A percentile compares a stretch with the other conserved stretches of the same genome.
Evolutionary conservation across 2,797 vertebrate genomes (phyloP).

Genomic region (Periparus ater): DNA sequence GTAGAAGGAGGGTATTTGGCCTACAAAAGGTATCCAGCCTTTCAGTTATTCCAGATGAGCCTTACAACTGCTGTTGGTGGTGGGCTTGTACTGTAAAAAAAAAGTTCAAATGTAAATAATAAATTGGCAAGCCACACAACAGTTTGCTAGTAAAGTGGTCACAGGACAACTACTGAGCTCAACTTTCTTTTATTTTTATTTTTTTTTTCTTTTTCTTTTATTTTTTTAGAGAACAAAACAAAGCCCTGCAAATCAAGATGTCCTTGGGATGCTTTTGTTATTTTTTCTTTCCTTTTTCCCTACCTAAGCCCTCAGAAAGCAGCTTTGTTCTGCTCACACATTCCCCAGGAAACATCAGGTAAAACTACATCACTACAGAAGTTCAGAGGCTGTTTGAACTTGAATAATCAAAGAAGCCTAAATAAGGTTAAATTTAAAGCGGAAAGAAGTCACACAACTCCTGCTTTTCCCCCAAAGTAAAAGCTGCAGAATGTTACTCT

Average conservation of each 20-base stretch:
- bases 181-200: neutral
- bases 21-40: slow-evolving; percentile 82
- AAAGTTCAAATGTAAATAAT: slow-evolving; percentile 75
- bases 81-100: slow-evolving; percentile 92
- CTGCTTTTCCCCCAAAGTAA: slow-evolving; percentile 7
- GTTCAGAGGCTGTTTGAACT: neutral
- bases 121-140: slow-evolving; percentile 74
- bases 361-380: neutral
- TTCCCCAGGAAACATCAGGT: slow-evolving; percentile 14
- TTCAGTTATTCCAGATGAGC: slow-evolving; percentile 84
- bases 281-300: neutral
- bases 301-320: slow-evolving; percentile 19
- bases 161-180: slow-evolving; percentile 61
- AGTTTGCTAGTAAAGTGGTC: slow-evolving; percentile 68
- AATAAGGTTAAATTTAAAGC: neutral
- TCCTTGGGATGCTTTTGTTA: neutral
- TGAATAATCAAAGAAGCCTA: neutral
- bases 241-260: slow-evolving; percentile 52
- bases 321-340: slow-evolving; percentile 20
- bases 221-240: slow-evolving; percentile 13
- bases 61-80: slow-evolving; percentile 99
- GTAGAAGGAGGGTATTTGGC: slow-evolving; percentile 81
- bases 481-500: slow-evolving; percentile 10
- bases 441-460: neutral
- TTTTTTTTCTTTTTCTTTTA: rapidly evolving